Percentiles rank a stretch among this genome's conserved stretches.
These are phyloP conservation scores for Oplegnathus fasciatus DNA, from an alignment of 2,113 vertebrate genomes.

Conservation along the genomic window DNA sequence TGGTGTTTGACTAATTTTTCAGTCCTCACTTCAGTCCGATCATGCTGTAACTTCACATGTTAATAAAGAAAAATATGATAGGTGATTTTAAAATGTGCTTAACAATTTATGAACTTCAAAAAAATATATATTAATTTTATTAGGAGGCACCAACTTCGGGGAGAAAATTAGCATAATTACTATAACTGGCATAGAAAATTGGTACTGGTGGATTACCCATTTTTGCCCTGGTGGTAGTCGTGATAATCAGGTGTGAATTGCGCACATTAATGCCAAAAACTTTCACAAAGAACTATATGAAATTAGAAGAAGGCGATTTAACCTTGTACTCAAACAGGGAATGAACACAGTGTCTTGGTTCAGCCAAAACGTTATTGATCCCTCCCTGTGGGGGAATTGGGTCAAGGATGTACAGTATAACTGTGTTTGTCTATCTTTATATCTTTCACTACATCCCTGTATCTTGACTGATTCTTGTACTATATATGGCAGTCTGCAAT, in stretches of 20 bases:
- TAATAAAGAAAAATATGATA: background rate
- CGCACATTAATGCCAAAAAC: background rate
- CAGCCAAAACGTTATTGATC: slow-evolving; percentile 10
- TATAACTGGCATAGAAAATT: slow-evolving; percentile 13
- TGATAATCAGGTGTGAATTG: slow-evolving; percentile 12
- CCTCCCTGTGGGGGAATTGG: slow-evolving; percentile 7
- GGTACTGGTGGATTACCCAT: background rate
- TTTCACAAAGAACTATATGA: slow-evolving; percentile 1
- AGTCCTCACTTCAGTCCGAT: background rate
- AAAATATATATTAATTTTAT: slow-evolving; percentile 12
- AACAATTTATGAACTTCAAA: slow-evolving; percentile 11
- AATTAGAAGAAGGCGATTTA: background rate
- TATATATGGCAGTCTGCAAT: slow-evolving; percentile 46
- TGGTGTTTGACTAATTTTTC: background rate
- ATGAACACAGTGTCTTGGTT: slow-evolving; percentile 2
- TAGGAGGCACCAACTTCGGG: background rate
- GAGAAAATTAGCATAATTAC: slow-evolving; percentile 30
- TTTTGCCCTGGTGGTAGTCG: background rate
- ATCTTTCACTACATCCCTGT: slow-evolving; percentile 14
- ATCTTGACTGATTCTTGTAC: slow-evolving; percentile 19
- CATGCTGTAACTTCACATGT: background rate
- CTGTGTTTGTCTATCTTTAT: slow-evolving; percentile 19
- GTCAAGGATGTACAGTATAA: slow-evolving; percentile 12
- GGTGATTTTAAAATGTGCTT: background rate
- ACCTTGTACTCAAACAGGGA: background rate